Evolutionary conservation across 2,797 vertebrate genomes (phyloP).

Genomic region (Nannoperca australis): DNA sequence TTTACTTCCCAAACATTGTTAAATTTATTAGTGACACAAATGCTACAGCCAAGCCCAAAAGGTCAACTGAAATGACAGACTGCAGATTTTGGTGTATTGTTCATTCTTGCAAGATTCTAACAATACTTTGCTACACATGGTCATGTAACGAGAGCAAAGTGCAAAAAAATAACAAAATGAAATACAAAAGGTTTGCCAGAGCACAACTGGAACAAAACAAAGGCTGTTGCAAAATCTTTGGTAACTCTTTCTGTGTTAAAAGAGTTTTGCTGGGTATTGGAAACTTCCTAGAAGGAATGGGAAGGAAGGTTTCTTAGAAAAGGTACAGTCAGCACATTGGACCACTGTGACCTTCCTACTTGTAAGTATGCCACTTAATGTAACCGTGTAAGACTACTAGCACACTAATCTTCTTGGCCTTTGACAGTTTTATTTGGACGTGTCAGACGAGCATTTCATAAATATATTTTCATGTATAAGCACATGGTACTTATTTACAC

Average conservation of each 20-base stretch:
- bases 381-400: slow-evolving; percentile 48
- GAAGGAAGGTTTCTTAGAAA: slow-evolving; percentile 61
- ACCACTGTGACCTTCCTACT: slow-evolving; percentile 48
- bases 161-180: slow-evolving; percentile 19
- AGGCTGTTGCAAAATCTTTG: slow-evolving; percentile 45
- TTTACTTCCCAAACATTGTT: not conserved
- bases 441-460: slow-evolving; percentile 1
- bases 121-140: not conserved
- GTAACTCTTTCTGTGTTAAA: slow-evolving; percentile 1
- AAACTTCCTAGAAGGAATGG: not conserved
- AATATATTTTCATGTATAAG: slow-evolving; percentile 16
- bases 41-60: not conserved
- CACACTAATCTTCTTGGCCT: slow-evolving; percentile 7
- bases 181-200: slow-evolving; percentile 35
- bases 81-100: slow-evolving; percentile 2
- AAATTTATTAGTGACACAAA: not conserved
- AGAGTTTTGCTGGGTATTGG: not conserved
- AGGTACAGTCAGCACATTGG: slow-evolving; percentile 4
- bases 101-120: slow-evolving; percentile 19
- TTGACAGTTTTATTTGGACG: slow-evolving; percentile 30
- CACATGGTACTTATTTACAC: not conserved
- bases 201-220: slow-evolving; percentile 46
- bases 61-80: not conserved
- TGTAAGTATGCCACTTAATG: slow-evolving; percentile 50
- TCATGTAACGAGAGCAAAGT: slow-evolving; percentile 55